phyloP scores from a whole-genome alignment of 2,888 invertebrate species.

The Chaitophorus viminalis region DNA sequence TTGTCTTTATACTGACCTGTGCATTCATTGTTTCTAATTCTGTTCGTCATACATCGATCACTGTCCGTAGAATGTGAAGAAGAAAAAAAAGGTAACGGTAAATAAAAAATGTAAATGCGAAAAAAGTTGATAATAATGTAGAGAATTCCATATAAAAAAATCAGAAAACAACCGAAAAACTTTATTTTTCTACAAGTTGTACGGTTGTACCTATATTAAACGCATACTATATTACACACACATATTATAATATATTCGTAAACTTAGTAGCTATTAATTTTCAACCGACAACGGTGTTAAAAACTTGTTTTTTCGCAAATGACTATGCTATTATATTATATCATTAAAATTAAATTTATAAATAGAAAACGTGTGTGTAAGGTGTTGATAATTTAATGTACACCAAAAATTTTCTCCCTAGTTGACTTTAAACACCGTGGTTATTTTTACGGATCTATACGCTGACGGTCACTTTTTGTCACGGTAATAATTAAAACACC shows the following conservation, averaged over 20 bases:
- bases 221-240: neutral
- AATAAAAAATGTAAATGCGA: neutral
- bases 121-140: conserved; percentile 18
- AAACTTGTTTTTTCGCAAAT: conserved; percentile 39
- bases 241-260: neutral
- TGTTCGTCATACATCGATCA: conserved; percentile 52
- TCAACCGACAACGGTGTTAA: neutral
- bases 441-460: conserved; percentile 37
- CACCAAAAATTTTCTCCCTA: neutral
- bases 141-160: conserved; percentile 12
- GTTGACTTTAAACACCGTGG: neutral
- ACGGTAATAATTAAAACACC: conserved; percentile 3
- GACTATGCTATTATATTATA: conserved; percentile 27
- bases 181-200: conserved; percentile 23
- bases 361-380: conserved; percentile 4
- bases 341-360: conserved; percentile 28
- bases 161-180: conserved; percentile 16
- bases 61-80: conserved; percentile 23
- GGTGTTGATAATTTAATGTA: conserved; percentile 31
- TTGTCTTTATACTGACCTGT: conserved; percentile 32
- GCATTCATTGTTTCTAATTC: conserved; percentile 53
- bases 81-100: conserved; percentile 34
- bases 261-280: conserved; percentile 9
- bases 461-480: conserved; percentile 26
- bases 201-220: neutral